Percentiles rank a stretch among this genome's conserved stretches.
Evolutionary conservation across 2,888 invertebrate species (phyloP).

Genomic region (Apocheima hispidaria): DNA sequence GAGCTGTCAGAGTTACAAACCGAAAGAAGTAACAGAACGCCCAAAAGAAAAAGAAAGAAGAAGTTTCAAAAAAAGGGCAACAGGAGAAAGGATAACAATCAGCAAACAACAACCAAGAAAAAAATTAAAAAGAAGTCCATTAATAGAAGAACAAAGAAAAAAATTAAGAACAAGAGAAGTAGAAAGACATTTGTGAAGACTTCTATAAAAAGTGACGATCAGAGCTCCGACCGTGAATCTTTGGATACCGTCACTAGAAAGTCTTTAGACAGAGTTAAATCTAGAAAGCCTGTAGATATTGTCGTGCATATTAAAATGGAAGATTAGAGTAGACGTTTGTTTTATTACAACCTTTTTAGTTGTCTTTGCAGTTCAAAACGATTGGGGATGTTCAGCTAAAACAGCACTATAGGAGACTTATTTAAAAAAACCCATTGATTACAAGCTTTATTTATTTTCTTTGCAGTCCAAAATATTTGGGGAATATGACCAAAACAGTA

Average conservation of each 20-base stretch:
- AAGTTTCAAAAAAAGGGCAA: background rate
- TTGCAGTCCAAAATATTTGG: too few relatives aligned
- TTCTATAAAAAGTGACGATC: background rate
- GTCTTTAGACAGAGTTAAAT: background rate
- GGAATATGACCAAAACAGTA: too few relatives aligned
- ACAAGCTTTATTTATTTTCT: too few relatives aligned
- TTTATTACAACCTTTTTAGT: background rate
- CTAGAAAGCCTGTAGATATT: conserved; percentile 59
- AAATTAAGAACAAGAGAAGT: background rate
- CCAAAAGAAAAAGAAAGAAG: conserved; percentile 8
- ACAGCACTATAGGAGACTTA: too few relatives aligned
- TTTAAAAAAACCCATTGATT: too few relatives aligned
- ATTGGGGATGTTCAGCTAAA: too few relatives aligned
- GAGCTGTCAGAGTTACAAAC: background rate
- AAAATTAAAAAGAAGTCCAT: background rate
- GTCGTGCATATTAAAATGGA: conserved; percentile 69
- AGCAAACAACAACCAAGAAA: background rate
- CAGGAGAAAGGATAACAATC: background rate
- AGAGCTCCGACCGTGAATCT: background rate
- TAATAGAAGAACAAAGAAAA: background rate
- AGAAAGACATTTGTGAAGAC: conserved; percentile 8
- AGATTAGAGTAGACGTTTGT: conserved; percentile 39
- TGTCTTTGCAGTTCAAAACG: too few relatives aligned
- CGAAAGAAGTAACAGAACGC: background rate
- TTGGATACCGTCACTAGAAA: background rate